Conservation (phyloP, 1,140 invertebrate species). For the Zophobas atratus region DNA sequence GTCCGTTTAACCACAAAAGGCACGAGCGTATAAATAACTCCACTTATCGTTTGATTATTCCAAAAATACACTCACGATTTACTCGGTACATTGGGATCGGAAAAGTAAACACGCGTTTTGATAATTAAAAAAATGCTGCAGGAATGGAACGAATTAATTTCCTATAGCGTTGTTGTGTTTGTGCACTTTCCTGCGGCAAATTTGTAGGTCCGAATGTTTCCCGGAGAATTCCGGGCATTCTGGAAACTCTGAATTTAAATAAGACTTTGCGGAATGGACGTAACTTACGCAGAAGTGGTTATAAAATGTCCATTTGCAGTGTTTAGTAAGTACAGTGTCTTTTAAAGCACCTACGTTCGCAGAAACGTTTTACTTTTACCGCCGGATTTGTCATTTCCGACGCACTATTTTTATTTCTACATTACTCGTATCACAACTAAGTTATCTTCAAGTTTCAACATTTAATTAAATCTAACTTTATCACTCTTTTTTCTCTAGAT, state of each 20-base stretch:
- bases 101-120: too few relatives aligned
- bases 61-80: background rate
- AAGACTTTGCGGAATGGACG: background rate
- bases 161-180: background rate
- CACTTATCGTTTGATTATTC: background rate
- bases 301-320: constrained; percentile 18
- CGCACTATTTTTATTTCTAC: too few relatives aligned
- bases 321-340: background rate
- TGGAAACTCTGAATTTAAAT: background rate
- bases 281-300: background rate
- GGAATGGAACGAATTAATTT: background rate
- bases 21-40: background rate
- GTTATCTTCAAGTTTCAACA: too few relatives aligned
- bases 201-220: too few relatives aligned
- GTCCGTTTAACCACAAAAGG: background rate
- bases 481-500: too few relatives aligned
- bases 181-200: too few relatives aligned
- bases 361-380: background rate
- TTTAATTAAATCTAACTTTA: too few relatives aligned
- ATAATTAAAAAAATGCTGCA: background rate
- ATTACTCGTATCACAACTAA: too few relatives aligned
- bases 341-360: background rate
- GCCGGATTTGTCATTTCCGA: too few relatives aligned
- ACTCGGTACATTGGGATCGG: too few relatives aligned
- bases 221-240: background rate